phyloP scores from a whole-genome alignment of 2,797 vertebrate species.

The Hydrocynus forskahlii region DNA sequence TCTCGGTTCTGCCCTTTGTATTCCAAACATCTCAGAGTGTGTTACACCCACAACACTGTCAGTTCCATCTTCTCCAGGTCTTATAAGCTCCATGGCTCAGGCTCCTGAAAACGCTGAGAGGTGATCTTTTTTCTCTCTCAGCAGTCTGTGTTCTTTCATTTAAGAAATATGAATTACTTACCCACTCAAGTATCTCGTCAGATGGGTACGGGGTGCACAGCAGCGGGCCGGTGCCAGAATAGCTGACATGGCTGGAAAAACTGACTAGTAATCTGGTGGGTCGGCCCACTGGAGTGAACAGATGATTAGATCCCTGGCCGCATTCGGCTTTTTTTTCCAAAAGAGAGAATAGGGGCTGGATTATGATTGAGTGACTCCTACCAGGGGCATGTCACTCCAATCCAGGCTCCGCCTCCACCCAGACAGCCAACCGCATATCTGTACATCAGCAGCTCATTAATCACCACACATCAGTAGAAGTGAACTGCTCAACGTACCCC shows the following conservation, averaged over 20 bases:
- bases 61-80: constrained; percentile 26
- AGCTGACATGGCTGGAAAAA: constrained; percentile 67
- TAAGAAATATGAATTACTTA: constrained; percentile 65
- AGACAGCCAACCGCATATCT: constrained; percentile 50
- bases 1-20: neutral
- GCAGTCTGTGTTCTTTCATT: constrained; percentile 56
- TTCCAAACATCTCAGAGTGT: constrained; percentile 17
- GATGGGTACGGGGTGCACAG: constrained; percentile 46
- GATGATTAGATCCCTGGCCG: constrained; percentile 62
- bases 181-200: constrained; percentile 61
- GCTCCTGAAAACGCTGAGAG: constrained; percentile 53
- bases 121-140: constrained; percentile 53
- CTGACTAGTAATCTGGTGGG: constrained; percentile 62
- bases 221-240: constrained; percentile 50
- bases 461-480: constrained; percentile 52
- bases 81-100: constrained; percentile 25
- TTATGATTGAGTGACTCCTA: constrained; percentile 55
- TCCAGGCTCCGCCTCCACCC: constrained; percentile 38
- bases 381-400: constrained; percentile 50
- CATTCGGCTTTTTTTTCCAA: constrained; percentile 45
- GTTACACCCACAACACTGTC: constrained; percentile 7
- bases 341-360: constrained; percentile 46
- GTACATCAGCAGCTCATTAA: constrained; percentile 63
- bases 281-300: constrained; percentile 58
- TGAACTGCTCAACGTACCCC: constrained; percentile 45